phyloP scores from a whole-genome alignment of 2,113 vertebrate species.

The Chloebia gouldiae region DNA sequence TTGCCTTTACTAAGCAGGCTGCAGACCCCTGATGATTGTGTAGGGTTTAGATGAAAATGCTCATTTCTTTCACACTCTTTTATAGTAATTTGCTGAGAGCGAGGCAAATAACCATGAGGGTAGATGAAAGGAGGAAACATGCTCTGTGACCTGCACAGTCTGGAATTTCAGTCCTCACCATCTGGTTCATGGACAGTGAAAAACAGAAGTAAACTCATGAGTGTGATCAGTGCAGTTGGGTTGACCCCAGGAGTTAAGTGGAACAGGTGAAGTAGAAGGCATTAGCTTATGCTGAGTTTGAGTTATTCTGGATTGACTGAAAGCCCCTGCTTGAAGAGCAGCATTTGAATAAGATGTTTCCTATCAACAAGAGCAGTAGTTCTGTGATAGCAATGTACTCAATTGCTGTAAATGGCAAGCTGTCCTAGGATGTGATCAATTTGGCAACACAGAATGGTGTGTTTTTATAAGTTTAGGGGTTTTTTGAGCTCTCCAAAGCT shows the following conservation, averaged over 20 bases:
- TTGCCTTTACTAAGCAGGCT: background rate
- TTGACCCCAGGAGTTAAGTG: background rate
- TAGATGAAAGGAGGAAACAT: background rate
- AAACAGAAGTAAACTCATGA: background rate
- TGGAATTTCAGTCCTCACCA: background rate
- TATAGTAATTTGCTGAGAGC: rapidly evolving
- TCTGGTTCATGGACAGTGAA: background rate
- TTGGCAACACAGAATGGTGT: background rate
- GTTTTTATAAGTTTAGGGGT: background rate
- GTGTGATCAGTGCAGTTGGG: background rate
- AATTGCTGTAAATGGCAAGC: background rate
- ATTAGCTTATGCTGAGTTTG: rapidly evolving
- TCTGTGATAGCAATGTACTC: background rate
- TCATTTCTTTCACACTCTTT: background rate
- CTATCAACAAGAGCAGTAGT: background rate
- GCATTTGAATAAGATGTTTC: background rate
- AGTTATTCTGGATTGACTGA: background rate
- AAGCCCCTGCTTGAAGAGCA: background rate
- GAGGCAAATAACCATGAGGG: background rate
- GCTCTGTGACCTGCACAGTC: background rate
- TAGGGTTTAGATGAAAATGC: background rate
- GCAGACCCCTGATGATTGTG: background rate
- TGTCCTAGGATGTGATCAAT: background rate
- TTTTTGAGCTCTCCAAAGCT: background rate
- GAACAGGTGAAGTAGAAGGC: background rate